Percentiles rank a stretch among this genome's conserved stretches.
phyloP scores from a whole-genome alignment of 2,888 invertebrate species.

The Oligia strigilis region DNA sequence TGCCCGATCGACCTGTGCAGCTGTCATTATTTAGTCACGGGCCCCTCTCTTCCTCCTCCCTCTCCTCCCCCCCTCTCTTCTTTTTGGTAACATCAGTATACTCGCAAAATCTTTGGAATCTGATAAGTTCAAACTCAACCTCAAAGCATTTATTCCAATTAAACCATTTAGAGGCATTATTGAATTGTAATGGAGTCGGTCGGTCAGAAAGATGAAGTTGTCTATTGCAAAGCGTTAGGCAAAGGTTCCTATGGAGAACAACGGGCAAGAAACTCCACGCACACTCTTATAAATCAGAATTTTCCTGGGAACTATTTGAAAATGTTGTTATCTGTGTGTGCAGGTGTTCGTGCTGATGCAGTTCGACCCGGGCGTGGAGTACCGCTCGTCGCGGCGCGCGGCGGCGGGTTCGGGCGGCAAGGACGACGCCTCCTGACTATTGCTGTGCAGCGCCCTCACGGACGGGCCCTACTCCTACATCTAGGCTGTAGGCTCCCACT shows the following conservation, averaged over 20 bases:
- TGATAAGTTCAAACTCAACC: not conserved
- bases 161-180: not conserved
- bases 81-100: not conserved
- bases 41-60: too few species aligned
- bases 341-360: slow-evolving; percentile 99
- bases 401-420: slow-evolving; percentile 90
- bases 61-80: too few species aligned
- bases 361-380: slow-evolving; percentile 99
- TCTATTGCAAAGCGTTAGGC: not conserved
- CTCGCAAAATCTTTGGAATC: not conserved
- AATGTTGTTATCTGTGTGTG: not conserved
- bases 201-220: not conserved
- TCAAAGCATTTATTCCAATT: not conserved
- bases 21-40: too few species aligned
- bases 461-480: slow-evolving; percentile 99
- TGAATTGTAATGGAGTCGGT: not conserved
- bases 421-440: slow-evolving; percentile 99
- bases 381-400: slow-evolving; percentile 95
- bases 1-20: too few species aligned
- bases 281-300: not conserved
- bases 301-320: not conserved
- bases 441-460: slow-evolving; percentile 99
- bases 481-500: slow-evolving; percentile 87
- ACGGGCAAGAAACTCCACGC: not conserved
- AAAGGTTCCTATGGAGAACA: not conserved